Percentiles rank a stretch among this genome's conserved stretches.
Conservation (phyloP, 2,113 vertebrate genomes). For the Spea bombifrons region DNA sequence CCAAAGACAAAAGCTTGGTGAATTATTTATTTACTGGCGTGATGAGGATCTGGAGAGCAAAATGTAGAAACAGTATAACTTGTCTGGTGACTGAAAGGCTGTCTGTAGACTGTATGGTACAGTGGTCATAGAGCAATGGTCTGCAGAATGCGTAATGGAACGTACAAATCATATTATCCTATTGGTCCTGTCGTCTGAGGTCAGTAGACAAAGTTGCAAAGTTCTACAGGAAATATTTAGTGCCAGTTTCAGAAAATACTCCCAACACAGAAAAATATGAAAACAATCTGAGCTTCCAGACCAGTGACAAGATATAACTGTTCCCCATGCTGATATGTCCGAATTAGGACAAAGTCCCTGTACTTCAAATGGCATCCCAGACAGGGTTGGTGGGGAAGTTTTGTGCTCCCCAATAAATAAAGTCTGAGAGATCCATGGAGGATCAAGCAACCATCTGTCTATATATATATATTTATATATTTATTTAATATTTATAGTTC, state of each 20-base stretch:
- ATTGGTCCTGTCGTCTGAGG: neutral
- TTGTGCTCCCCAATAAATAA: slow-evolving; percentile 40
- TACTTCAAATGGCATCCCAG: slow-evolving; percentile 3
- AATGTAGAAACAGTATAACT: neutral
- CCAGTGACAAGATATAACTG: neutral
- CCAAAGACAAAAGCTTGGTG: neutral
- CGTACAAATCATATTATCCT: neutral
- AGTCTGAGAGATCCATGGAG: slow-evolving; percentile 27
- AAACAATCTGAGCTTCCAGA: neutral
- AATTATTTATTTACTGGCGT: neutral
- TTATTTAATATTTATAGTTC: slow-evolving; percentile 33
- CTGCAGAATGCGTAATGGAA: slow-evolving; percentile 7
- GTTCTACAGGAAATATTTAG: neutral
- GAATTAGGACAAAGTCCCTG: neutral
- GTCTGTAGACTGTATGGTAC: slow-evolving; percentile 4
- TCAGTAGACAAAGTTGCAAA: slow-evolving; percentile 14
- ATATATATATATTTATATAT: slow-evolving; percentile 28
- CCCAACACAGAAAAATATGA: neutral
- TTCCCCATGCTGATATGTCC: slow-evolving; percentile 15
- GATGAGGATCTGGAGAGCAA: neutral
- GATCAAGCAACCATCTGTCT: slow-evolving; percentile 12
- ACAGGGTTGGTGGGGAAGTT: neutral
- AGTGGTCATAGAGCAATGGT: slow-evolving; percentile 21
- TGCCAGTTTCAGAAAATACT: neutral
- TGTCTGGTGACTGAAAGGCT: neutral